phyloP scores from a whole-genome alignment of 2,888 invertebrate species.

The Meiosimyza decipiens region DNA sequence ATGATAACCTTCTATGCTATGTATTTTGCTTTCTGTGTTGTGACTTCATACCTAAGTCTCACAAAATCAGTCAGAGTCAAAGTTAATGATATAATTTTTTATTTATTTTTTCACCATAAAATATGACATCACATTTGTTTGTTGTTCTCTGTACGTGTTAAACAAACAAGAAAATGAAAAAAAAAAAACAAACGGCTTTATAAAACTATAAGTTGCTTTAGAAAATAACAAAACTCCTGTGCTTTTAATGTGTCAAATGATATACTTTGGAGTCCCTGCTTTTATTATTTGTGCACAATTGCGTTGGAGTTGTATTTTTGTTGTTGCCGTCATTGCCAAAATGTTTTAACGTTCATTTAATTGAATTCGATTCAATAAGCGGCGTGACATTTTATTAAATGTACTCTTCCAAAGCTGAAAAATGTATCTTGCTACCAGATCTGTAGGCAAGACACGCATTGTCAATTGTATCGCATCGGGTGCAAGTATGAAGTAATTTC shows the following conservation, averaged over 20 bases:
- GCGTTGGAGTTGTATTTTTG: constrained; percentile 2
- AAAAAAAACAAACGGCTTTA: neutral
- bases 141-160: neutral
- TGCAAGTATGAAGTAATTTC: neutral
- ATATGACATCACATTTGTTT: neutral
- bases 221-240: constrained; percentile 4
- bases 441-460: neutral
- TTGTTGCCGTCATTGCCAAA: constrained; percentile 25
- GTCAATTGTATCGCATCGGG: neutral
- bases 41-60: neutral
- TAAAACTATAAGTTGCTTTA: neutral
- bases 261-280: neutral
- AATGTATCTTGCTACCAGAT: too few relatives aligned
- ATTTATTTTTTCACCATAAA: neutral
- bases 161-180: neutral
- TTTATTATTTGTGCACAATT: neutral
- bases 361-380: constrained; percentile 8
- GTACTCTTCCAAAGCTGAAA: too few relatives aligned
- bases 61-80: neutral
- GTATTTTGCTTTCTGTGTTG: neutral
- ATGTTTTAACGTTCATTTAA: constrained; percentile 15
- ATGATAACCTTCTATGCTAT: neutral
- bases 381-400: neutral
- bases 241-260: neutral
- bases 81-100: neutral